Base-by-base conservation (phyloP, 1,140 invertebrate species). In the Conus ventricosus region DNA sequence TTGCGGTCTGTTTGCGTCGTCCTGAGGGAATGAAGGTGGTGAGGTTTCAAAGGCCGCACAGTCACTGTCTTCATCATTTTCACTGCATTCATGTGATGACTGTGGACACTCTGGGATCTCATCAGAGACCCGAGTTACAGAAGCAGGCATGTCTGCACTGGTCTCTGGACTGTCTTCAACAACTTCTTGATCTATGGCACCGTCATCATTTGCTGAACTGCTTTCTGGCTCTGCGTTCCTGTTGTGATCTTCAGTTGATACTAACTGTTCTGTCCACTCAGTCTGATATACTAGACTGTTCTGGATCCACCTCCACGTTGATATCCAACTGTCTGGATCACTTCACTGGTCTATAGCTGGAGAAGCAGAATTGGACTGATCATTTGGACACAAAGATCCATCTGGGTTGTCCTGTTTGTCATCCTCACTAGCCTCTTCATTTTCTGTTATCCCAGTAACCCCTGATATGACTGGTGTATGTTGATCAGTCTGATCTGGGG, bases 21-120 rank as follows among this genome's bases (percentile, higher is more conserved):
- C 4, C 15, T 39, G 55, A 27, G 53, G 25, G 53, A 23, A 8
- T 6, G 17, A n/a, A 75, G 71, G 23, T 5, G 23, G 27, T 87
- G 85, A 54, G 25, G 63, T 76, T 71, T 86, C 84, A 86, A 86
- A 85, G 8, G 55, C 39, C 15, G 83, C 54, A 76, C 84, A 88
- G 57, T 89, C 84, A 53, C 76, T 51, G 57, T 87, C 57, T 27
- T 84, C 82, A 84, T 84, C 82, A 60, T 71, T 20, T 20, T 71
- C 67, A 71, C 20, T 71, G 67, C 67, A 71, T 7, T n/a, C 67
- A n/a, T 23, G 13, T 23, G 67, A 23, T 20, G 20, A 71, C 6
- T 71, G 60, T 13, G 60, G 10, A 20, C 1, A 23, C 67, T 71
- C 67, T 20, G 13, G 20, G 13, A n/a, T 71, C 67, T 71, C 23